Evolutionary conservation across 2,113 vertebrate species (phyloP), one percentile per base, ranked within the genome.

Genomic region (Heterotilapia buettikoferi): DNA sequence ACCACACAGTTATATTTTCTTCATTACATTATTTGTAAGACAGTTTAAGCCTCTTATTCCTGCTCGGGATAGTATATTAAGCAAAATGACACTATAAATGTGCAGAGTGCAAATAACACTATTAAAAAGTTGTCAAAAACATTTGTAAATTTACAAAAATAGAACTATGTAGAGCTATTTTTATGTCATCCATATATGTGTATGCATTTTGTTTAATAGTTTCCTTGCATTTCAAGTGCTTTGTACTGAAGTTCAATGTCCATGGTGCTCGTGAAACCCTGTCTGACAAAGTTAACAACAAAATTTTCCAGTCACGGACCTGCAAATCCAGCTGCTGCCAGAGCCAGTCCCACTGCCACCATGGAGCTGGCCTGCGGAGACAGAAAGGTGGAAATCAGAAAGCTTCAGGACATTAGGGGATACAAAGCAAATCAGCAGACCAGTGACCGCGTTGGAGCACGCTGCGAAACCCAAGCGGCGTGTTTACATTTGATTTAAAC

Each of bases 271-370:
- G 14, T 26, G 24, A 45, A 76, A 26, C 3, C 21, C 14, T 11
- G 40, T 47, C 71, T 76, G 43, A 29, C 43, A 76, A 50, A 76
- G 3, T 50, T 29, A 76, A 29, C 24, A 76, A 40, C 6, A 47
- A 29, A 12, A 19, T 26, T 19, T 50, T 12, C 45, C 26, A 78
- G 10, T 52, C 0, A n/a, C 73, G 16, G 6, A 99, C 99, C 98
- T 97, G 98, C 98, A 93, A 98, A 98, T 95, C 98, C 98, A 45
- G 97, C 98, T 68, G 98, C 98, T 4, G 99, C 98, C 78, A 99
- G 94, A 90, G 97, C 97, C 93, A 99, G 94, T 84, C 98, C 98
- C 85, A 97, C 97, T 4, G 97, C 98, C 95, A 98, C 97, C 97
- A 98, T 81, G 5, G 97, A 97, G 84, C 97, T 95, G 87, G 98